Percentiles rank a stretch among this genome's conserved stretches.
Conservation (phyloP, 1,140 invertebrate genomes). For the Belonocnema kinseyi region DNA sequence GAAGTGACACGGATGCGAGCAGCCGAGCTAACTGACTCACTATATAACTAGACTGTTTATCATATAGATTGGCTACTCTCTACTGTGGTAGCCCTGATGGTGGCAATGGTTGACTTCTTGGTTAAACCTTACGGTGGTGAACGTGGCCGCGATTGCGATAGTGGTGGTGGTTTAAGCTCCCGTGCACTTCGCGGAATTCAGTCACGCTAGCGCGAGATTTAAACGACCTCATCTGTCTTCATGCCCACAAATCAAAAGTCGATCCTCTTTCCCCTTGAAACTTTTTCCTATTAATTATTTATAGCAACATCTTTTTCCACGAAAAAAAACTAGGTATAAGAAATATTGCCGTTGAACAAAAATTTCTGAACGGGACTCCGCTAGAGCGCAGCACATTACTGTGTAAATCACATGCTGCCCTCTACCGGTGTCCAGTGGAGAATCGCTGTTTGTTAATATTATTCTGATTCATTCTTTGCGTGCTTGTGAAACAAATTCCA, state of each 20-base stretch:
- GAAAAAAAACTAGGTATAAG: no score
- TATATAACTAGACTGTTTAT: conserved; percentile 63
- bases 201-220: conserved; percentile 1
- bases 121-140: background rate
- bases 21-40: conserved; percentile 42
- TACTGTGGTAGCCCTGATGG: conserved; percentile 37
- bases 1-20: conserved; percentile 54
- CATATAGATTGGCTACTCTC: conserved; percentile 69
- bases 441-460: no score
- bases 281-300: background rate
- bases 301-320: background rate
- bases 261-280: background rate
- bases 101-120: conserved; percentile 16
- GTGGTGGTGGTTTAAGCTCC: conserved; percentile 45
- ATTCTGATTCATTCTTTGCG: no score
- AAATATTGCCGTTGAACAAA: no score
- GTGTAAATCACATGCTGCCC: no score
- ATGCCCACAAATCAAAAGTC: conserved; percentile 3
- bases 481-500: conserved; percentile 10
- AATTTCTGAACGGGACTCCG: no score
- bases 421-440: no score
- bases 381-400: no score
- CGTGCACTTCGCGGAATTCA: conserved; percentile 32
- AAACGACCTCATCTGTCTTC: conserved; percentile 27
- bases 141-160: conserved; percentile 34